Conservation (phyloP, 64 coral and sea anemone species). For the Montipora cactus region DNA sequence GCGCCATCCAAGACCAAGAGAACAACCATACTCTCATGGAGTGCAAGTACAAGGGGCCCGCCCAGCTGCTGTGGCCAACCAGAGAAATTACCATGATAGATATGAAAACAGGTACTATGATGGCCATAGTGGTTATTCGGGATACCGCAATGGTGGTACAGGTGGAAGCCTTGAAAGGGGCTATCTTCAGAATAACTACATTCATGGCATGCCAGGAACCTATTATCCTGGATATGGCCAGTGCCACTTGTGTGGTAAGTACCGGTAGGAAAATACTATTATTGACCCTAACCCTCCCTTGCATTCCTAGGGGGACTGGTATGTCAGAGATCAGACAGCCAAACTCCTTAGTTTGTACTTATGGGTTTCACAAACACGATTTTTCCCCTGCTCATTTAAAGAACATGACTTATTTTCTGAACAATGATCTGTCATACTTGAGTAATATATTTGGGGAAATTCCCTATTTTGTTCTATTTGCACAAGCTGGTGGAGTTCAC, state of each 20-base stretch:
- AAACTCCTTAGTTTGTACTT: too few species aligned
- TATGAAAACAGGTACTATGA: conserved; percentile 42
- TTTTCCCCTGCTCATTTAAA: too few species aligned
- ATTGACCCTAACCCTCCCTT: neutral
- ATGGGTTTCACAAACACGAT: too few species aligned
- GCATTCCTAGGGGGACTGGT: too few species aligned
- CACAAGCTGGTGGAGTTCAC: too few species aligned
- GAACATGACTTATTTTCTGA: too few species aligned
- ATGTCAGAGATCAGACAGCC: too few species aligned
- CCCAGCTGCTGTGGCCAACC: neutral
- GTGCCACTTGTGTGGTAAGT: conserved; percentile 50
- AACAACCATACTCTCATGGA: conserved; percentile 11
- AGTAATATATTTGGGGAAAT: too few species aligned
- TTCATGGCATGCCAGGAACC: conserved; percentile 15
- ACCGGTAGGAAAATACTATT: neutral
- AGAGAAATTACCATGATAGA: conserved; percentile 8
- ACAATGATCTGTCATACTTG: too few species aligned
- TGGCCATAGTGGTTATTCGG: conserved; percentile 8
- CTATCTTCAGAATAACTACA: conserved; percentile 14
- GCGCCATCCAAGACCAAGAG: neutral
- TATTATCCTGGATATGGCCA: conserved; percentile 50
- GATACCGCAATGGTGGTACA: neutral
- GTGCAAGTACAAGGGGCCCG: neutral
- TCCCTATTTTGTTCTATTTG: too few species aligned
- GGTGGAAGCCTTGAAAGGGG: neutral